Conservation (phyloP, 1,140 invertebrate species). For the Lepidurus couesii region DNA sequence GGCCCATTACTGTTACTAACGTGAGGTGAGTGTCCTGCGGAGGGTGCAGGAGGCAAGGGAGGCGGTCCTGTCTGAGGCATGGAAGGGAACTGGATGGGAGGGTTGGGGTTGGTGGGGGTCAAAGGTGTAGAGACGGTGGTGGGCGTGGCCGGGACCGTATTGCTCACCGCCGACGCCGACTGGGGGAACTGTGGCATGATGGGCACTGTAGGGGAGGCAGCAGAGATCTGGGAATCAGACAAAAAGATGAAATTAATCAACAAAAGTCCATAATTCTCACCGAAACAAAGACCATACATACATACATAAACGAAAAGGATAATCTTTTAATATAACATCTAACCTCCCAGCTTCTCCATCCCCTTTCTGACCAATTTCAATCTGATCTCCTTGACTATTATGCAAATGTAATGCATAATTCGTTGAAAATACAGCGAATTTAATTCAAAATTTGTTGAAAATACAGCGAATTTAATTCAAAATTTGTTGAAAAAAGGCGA, state of each 20-base stretch:
- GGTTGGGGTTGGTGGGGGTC: slow-evolving; percentile 37
- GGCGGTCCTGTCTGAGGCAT: slow-evolving; percentile 13
- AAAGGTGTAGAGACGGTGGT: slow-evolving; percentile 37
- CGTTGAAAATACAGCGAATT: too few species aligned
- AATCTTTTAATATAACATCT: too few species aligned
- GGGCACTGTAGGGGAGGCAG: slow-evolving; percentile 8
- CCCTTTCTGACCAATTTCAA: too few species aligned
- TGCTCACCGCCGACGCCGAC: neutral
- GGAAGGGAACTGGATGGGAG: slow-evolving; percentile 33
- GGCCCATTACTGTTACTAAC: slow-evolving; percentile 65
- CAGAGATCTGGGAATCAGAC: neutral
- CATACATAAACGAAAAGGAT: too few species aligned
- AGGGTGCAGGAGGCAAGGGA: slow-evolving; percentile 23
- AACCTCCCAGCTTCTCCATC: too few species aligned
- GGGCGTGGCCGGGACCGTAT: neutral
- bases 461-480: too few species aligned
- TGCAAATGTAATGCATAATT: too few species aligned
- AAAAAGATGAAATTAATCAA: neutral
- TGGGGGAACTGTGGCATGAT: slow-evolving; percentile 17
- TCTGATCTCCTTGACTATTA: too few species aligned
- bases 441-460: too few species aligned
- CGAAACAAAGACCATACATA: too few species aligned
- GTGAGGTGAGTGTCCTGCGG: slow-evolving; percentile 47
- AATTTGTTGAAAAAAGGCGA: too few species aligned
- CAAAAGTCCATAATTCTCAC: too few species aligned